A percentile compares a stretch with the other conserved stretches of the same genome.
Conservation (phyloP, 2,113 vertebrate genomes). For the Stigmatopora nigra region DNA sequence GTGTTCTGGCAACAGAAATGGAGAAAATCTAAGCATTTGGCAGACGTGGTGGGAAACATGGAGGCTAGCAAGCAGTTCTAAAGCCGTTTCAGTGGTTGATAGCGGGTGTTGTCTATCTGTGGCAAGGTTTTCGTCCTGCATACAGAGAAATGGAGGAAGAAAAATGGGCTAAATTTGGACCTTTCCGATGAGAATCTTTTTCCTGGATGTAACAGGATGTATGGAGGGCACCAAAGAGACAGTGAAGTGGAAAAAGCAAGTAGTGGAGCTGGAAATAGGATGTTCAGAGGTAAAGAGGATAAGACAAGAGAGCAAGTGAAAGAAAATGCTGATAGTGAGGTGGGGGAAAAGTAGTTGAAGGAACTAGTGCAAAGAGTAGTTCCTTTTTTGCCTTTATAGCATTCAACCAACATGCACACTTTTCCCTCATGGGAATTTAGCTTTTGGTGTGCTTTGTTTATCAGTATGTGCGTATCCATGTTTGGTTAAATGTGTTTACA, state of each 20-base stretch:
- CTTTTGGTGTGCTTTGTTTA: conserved; percentile 2
- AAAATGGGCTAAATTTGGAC: conserved; percentile 27
- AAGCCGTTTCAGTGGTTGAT: conserved; percentile 34
- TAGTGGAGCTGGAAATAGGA: conserved; percentile 25
- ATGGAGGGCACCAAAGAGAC: conserved; percentile 7
- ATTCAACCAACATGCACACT: neutral
- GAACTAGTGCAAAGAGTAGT: conserved; percentile 10
- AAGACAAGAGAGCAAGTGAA: conserved; percentile 6
- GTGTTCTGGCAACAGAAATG: conserved; percentile 52
- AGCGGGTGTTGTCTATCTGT: conserved; percentile 40
- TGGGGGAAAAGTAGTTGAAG: conserved; percentile 8
- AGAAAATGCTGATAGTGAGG: neutral
- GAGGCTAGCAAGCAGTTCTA: conserved; percentile 39
- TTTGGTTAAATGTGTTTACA: conserved; percentile 1
- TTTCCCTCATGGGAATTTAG: neutral
- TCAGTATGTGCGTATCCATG: conserved; percentile 1
- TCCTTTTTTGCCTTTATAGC: neutral
- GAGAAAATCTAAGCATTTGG: conserved; percentile 59
- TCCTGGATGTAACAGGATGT: conserved; percentile 10
- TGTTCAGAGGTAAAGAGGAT: conserved; percentile 22
- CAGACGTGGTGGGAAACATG: conserved; percentile 36
- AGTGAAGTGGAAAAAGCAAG: conserved; percentile 9
- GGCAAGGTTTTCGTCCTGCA: conserved; percentile 17
- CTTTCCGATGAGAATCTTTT: conserved; percentile 14
- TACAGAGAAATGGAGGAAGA: conserved; percentile 25